Conservation (phyloP, 2,888 invertebrate genomes). For the Disparrhopalites patrizii region DNA sequence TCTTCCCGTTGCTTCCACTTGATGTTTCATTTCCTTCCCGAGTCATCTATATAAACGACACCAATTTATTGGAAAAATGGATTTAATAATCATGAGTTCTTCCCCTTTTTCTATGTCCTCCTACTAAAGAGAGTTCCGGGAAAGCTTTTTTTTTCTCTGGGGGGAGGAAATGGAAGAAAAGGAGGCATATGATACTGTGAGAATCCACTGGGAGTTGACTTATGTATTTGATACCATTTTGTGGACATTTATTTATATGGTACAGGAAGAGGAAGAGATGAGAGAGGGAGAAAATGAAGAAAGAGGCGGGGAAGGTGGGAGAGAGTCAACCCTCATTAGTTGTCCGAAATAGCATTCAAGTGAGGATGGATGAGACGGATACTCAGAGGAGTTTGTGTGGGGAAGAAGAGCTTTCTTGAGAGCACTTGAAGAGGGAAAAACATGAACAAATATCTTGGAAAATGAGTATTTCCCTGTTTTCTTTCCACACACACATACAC, state of each 20-base stretch:
- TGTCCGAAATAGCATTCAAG: constrained; percentile 20
- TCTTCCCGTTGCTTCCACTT: not conserved
- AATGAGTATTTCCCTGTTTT: constrained; percentile 21
- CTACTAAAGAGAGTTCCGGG: no score
- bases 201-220: not conserved
- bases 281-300: not conserved
- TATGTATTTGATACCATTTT: not conserved
- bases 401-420: constrained; percentile 10
- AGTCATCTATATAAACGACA: constrained; percentile 1
- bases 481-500: not conserved
- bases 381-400: not conserved
- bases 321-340: constrained; percentile 13
- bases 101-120: constrained; percentile 3
- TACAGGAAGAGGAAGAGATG: not conserved
- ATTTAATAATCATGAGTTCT: constrained; percentile 14
- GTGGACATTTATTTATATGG: not conserved
- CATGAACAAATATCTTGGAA: constrained; percentile 15
- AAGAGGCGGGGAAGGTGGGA: constrained; percentile 3
- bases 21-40: not conserved
- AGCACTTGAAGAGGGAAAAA: constrained; percentile 13
- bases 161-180: not conserved
- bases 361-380: constrained; percentile 9
- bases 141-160: no score
- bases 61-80: constrained; percentile 12
- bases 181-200: no score